Conservation (phyloP, 2,113 vertebrate species). For the Plotosus lineatus region DNA sequence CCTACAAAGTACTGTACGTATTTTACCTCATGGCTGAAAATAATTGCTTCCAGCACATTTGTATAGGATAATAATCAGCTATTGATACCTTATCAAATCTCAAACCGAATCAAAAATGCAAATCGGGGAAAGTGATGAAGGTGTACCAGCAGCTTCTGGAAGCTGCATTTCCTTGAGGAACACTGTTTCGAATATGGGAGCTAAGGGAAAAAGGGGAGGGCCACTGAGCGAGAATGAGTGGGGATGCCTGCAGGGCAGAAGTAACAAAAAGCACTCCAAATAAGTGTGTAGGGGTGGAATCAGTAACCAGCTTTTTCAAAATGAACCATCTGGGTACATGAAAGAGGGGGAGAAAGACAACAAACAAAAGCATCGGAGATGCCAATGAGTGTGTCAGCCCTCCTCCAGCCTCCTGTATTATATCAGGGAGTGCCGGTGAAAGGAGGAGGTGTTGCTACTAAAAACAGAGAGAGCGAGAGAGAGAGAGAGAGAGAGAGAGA, state of each 20-base stretch:
- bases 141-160: not conserved
- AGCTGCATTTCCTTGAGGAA: constrained; percentile 10
- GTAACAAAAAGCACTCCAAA: constrained; percentile 56
- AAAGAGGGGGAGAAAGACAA: constrained; percentile 57
- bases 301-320: constrained; percentile 62
- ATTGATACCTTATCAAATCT: not conserved
- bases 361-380: constrained; percentile 73
- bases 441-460: constrained; percentile 30
- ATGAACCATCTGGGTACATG: constrained; percentile 78
- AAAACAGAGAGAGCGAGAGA: constrained; percentile 12
- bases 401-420: constrained; percentile 31
- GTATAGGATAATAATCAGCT: not conserved
- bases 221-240: not conserved
- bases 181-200: constrained; percentile 20
- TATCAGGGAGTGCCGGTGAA: constrained; percentile 26
- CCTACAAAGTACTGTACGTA: not conserved
- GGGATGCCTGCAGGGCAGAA: constrained; percentile 67
- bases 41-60: not conserved
- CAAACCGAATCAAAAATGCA: not conserved
- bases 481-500: constrained; percentile 12
- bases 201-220: not conserved
- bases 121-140: constrained; percentile 21
- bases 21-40: not conserved
- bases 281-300: constrained; percentile 50
- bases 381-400: constrained; percentile 67